Base-by-base conservation (phyloP, 2,113 vertebrate species). In the Misgurnus anguillicaudatus region DNA sequence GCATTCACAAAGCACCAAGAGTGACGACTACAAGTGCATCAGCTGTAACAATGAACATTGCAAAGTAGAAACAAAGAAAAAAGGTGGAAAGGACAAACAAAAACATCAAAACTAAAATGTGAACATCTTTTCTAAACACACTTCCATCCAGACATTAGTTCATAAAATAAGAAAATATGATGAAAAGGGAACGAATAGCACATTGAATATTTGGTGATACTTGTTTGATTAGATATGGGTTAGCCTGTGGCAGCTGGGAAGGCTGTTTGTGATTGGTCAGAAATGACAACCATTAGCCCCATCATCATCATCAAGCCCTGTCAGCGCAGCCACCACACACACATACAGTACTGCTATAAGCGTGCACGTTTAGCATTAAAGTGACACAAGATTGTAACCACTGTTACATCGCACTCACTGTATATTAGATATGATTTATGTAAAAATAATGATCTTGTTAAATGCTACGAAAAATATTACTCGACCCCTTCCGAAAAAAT, bases 1-100 rank as follows among this genome's bases (percentile, higher is more conserved):
- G 91, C 92, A 89, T 88, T 91, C 89, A 90, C 91, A 89, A 92
- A 93, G 93, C 92, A 93, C 92, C 91, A 91, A 91, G 86, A 91
- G 91, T 90, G 92, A 93, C 90, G 92, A 89, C 90, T 92, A 92
- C 90, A 92, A 87, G 89, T 89, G 88, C 84, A 91, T 89, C 86
- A 87, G 89, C 87, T 92, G 88, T 89, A 89, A 85, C 42, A 66
- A 89, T 88, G 76, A 84, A 86, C 72, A 79, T 39, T 82, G 24
- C 42, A 68, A 81, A 62, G 57, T 67, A 41, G 60, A 70, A 77
- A 77, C 45, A 61, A 60, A 70, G 57, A 63, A 63, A 80, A 78
- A 4, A 75, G 9, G 36, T 9, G n/a, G n/a, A 17, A 17, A 36
- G 9, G 77, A 87, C 85, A 89, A 82, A 88, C 78, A 87, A 89